Evolutionary conservation across 1,140 invertebrate species (phyloP).

Genomic region (Tetraneura akinire): DNA sequence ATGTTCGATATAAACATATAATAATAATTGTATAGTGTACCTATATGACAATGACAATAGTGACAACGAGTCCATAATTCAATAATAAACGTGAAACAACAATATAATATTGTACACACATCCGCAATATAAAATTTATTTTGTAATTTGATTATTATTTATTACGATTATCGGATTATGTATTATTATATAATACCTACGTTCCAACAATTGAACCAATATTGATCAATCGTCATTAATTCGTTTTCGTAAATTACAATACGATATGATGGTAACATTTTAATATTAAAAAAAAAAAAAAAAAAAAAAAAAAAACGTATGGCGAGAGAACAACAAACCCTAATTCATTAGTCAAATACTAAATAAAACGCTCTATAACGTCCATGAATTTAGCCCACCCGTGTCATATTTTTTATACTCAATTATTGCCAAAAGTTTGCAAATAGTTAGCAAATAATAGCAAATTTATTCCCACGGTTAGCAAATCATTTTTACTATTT

Average conservation of each 20-base stretch:
- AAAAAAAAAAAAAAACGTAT: neutral
- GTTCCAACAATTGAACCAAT: slow-evolving; percentile 36
- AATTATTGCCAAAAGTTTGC: too few relatives aligned
- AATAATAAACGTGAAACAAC: neutral
- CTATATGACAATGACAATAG: too few relatives aligned
- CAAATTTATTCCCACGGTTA: too few relatives aligned
- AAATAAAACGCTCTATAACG: neutral
- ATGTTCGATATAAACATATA: neutral
- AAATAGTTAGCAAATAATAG: too few relatives aligned
- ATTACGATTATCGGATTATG: neutral
- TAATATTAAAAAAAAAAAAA: too few relatives aligned
- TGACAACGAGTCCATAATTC: neutral
- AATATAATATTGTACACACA: too few relatives aligned
- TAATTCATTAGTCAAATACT: neutral
- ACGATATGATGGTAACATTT: too few relatives aligned
- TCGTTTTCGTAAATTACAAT: too few relatives aligned
- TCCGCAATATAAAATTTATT: neutral
- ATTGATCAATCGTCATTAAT: neutral
- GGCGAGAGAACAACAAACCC: neutral
- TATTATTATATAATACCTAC: neutral
- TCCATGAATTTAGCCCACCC: too few relatives aligned
- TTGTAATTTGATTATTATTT: slow-evolving; percentile 21
- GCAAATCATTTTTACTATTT: too few relatives aligned
- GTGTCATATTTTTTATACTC: too few relatives aligned
- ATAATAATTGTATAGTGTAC: too few relatives aligned